Evolutionary conservation across 30 jellyfish, hydroid and myxozoan species (phyloP), one percentile per base, ranked within the genome.

Genomic region (Aurelia coerulea): DNA sequence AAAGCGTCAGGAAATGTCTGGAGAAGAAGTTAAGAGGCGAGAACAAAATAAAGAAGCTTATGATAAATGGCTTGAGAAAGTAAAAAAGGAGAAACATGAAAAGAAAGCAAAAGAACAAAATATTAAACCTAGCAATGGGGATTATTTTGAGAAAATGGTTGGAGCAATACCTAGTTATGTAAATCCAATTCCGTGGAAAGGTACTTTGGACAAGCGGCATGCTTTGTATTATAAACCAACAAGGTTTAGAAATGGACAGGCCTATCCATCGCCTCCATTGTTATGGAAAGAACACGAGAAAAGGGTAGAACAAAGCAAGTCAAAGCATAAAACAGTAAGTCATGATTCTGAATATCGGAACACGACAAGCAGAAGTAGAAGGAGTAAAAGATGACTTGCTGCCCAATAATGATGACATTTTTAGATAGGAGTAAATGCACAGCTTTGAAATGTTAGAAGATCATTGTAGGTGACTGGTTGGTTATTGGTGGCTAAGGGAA

Each of bases 171-270:
- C 97, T 4, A 67, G 86, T n/a, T 90, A 53, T 76, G 73, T 82
- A 50, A 90, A 90, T 56, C 97, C 97, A 17, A 74, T 53, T 29
- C 97, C 97, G 6, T 90, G 97, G 97, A 83, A 23, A 42, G 82
- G 84, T 18, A 33, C 59, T 16, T 41, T 74, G 12, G 88, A 73
- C 33, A 29, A 68, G 11, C 33, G 39, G 46, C 64, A 35, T 10
- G 4, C 18, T 16, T 66, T 53, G n/a, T 11, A 15, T 11, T n/a
- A 6, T 14, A 14, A 46, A 46, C 34, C 63, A 8, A 14, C 15
- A 11, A 11, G 73, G 58, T 8, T 12, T 37, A 51, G 62, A 15
- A 86, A 51, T 14, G 64, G 29, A 10, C 2, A 10, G 39, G 14
- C 63, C 7, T 90, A 59, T 46, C 87, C 78, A 29, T 90, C 97